These are phyloP conservation scores for Morelia viridis DNA, from an alignment of 2,797 vertebrate genomes.

Conservation along the genomic window DNA sequence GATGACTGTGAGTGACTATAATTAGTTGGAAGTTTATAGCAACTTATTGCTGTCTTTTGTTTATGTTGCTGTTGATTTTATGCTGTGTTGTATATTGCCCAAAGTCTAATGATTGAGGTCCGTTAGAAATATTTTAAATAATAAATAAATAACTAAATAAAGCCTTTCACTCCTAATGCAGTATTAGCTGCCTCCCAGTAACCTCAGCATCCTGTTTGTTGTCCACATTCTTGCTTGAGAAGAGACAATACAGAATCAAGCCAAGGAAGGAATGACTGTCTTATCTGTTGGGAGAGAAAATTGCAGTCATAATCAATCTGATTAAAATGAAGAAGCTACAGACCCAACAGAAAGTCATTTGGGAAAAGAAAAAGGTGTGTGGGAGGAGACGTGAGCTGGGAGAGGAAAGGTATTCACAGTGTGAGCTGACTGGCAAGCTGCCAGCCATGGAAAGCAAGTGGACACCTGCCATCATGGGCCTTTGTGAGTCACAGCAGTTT, in stretches of 20 bases:
- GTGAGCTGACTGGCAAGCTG: neutral
- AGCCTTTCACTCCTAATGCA: constrained; percentile 40
- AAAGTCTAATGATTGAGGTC: neutral
- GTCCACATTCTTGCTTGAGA: constrained; percentile 8
- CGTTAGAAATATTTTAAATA: neutral
- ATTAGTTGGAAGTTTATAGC: neutral
- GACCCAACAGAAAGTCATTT: neutral
- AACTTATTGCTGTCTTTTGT: neutral
- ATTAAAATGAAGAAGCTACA: neutral
- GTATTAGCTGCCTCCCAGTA: constrained; percentile 35
- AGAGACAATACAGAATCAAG: constrained; percentile 22
- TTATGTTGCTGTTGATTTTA: neutral
- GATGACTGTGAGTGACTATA: neutral
- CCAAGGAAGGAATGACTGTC: neutral
- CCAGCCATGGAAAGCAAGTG: neutral
- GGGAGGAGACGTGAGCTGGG: neutral
- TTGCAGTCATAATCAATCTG: accelerated
- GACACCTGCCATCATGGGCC: neutral
- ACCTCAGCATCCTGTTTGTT: neutral
- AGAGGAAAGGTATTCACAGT: neutral
- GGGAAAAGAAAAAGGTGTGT: neutral
- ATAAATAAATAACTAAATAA: constrained; percentile 6
- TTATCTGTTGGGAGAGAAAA: constrained; percentile 1
- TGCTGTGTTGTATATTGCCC: neutral
- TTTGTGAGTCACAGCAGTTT: neutral